A percentile compares a stretch with the other conserved stretches of the same genome.
Evolutionary conservation across 2,113 vertebrate genomes (phyloP).

Genomic region (Eulacestoma nigropectus): DNA sequence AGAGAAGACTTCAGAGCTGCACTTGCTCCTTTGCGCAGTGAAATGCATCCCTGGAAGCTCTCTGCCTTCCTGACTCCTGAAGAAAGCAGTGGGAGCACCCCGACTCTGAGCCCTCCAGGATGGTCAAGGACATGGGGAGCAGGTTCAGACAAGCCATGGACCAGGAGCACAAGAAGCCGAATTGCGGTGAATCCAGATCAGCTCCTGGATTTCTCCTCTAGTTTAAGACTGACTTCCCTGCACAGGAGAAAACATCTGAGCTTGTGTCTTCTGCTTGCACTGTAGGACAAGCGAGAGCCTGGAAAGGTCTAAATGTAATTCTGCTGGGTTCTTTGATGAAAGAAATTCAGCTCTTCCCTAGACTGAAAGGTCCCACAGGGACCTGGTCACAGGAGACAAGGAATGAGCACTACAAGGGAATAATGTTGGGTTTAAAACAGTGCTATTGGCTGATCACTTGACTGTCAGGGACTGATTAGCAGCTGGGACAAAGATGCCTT

Average conservation of each 20-base stretch:
- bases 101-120: not conserved
- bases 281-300: not conserved
- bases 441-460: not conserved
- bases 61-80: not conserved
- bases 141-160: not conserved
- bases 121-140: not conserved
- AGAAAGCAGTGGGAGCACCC: not conserved
- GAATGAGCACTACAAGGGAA: not conserved
- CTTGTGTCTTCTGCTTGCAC: not conserved
- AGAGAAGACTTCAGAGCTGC: not conserved
- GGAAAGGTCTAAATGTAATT: not conserved
- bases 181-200: not conserved
- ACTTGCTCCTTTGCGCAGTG: not conserved
- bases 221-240: not conserved
- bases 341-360: not conserved
- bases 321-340: not conserved
- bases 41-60: not conserved
- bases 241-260: not conserved
- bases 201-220: not conserved
- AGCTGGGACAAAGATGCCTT: not conserved
- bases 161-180: not conserved
- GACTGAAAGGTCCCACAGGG: not conserved
- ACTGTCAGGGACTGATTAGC: not conserved
- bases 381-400: not conserved
- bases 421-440: not conserved